Evolutionary conservation across 1,140 invertebrate species (phyloP), one percentile per base, ranked within the genome.

Genomic region (Zaprionus kolodkinae): DNA sequence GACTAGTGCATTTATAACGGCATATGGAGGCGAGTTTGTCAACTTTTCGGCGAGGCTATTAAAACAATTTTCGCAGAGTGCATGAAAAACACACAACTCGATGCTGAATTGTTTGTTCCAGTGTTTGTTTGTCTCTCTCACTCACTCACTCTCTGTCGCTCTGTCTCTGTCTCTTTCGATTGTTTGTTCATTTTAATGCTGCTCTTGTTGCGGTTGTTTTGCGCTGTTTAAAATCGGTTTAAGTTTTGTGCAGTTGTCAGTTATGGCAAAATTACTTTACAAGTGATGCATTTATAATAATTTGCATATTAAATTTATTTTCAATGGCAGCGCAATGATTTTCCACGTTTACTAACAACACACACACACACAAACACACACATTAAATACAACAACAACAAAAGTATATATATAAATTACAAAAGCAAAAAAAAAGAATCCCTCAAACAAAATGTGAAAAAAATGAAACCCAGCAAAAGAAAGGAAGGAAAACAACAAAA

Each of bases 271-370:
- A 87, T 88, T 88, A 65, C 85, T 84, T 72, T 74, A 71, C 79
- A 80, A 82, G 67, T 80, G 80, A 86, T 78, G 71, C 80, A 81
- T 84, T 88, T 89, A 88, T 84, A 70, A 89, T 84, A 89, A 88
- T 88, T 89, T 88, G 85, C 80, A 89, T 88, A 88, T 89, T 84
- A 89, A 88, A 88, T 88, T 88, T 84, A 80, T 89, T 76, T 84
- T 78, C 77, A 89, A 80, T 84, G 59, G 66, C 72, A 73, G 72
- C 57, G 79, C 81, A 84, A 88, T 88, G 84, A 88, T 89, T 89
- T 45, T 89, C 52, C 56, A 59, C 65, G 66, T 64, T 70, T 33
- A 75, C 33, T 66, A 59, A 71, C 62, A 72, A 66, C 54, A 36
- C n/a, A n/a, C n/a, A 61, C 48, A 69, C 52, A 69, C 45, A 66